Conservation (phyloP, 2,113 vertebrate genomes). For the Tinamus guttatus region DNA sequence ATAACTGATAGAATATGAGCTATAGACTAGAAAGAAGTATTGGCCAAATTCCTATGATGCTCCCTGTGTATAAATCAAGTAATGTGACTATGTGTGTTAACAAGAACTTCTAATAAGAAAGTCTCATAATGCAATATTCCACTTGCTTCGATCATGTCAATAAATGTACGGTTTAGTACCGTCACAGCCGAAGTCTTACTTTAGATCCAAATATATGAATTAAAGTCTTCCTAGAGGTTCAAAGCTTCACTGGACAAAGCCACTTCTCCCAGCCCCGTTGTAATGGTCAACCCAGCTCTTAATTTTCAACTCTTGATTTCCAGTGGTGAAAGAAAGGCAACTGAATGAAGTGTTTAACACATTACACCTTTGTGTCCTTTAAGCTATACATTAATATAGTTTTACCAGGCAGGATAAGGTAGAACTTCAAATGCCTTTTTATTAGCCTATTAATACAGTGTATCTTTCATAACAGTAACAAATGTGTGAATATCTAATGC, state of each 20-base stretch:
- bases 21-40: background rate
- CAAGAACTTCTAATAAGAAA: too few relatives aligned
- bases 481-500: background rate
- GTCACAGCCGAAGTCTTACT: background rate
- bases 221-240: background rate
- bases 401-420: background rate
- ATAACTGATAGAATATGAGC: background rate
- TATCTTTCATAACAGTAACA: background rate
- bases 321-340: background rate
- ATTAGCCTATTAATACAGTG: background rate
- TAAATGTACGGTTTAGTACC: background rate
- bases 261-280: background rate
- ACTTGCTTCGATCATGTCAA: background rate
- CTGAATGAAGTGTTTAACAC: background rate
- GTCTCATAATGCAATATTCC: too few relatives aligned
- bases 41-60: background rate
- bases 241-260: background rate
- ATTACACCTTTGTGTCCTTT: background rate
- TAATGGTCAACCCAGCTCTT: background rate
- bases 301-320: background rate
- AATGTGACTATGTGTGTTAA: background rate
- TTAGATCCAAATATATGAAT: background rate
- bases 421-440: background rate
- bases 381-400: background rate
- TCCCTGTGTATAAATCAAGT: background rate